Evolutionary conservation across 2,888 invertebrate genomes (phyloP).

Genomic region (Malthinus flaveolus): DNA sequence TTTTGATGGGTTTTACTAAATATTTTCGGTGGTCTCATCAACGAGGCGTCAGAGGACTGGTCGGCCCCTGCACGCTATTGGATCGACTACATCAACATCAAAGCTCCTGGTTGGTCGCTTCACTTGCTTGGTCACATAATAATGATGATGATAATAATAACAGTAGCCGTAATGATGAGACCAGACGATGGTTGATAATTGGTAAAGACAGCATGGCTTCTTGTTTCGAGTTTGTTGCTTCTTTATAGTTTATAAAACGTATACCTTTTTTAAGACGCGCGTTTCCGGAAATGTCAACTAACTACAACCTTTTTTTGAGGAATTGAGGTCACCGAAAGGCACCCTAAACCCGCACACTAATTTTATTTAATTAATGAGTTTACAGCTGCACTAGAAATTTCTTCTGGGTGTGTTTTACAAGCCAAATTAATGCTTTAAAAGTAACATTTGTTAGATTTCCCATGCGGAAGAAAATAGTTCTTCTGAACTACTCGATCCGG

Average conservation of each 20-base stretch:
- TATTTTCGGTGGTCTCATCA: slow-evolving; percentile 45
- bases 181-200: slow-evolving; percentile 46
- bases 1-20: slow-evolving; percentile 29
- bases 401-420: too few relatives aligned
- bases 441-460: too few relatives aligned
- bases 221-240: slow-evolving; percentile 26
- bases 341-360: too few relatives aligned
- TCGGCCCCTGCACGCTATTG: slow-evolving; percentile 40
- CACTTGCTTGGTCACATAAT: slow-evolving; percentile 49
- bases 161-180: slow-evolving; percentile 51
- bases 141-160: slow-evolving; percentile 54
- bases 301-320: too few relatives aligned
- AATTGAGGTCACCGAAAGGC: too few relatives aligned
- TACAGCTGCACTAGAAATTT: too few relatives aligned
- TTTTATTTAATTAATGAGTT: too few relatives aligned
- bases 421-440: too few relatives aligned
- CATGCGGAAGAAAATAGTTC: too few relatives aligned
- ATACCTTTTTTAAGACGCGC: background rate
- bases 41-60: slow-evolving; percentile 47
- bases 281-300: too few relatives aligned
- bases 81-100: slow-evolving; percentile 36
- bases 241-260: slow-evolving; percentile 14
- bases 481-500: too few relatives aligned
- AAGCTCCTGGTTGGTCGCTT: slow-evolving; percentile 50
- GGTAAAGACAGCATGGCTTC: slow-evolving; percentile 49